Evolutionary conservation across 2,113 vertebrate species (phyloP).

Genomic region (Tragulus kanchil): DNA sequence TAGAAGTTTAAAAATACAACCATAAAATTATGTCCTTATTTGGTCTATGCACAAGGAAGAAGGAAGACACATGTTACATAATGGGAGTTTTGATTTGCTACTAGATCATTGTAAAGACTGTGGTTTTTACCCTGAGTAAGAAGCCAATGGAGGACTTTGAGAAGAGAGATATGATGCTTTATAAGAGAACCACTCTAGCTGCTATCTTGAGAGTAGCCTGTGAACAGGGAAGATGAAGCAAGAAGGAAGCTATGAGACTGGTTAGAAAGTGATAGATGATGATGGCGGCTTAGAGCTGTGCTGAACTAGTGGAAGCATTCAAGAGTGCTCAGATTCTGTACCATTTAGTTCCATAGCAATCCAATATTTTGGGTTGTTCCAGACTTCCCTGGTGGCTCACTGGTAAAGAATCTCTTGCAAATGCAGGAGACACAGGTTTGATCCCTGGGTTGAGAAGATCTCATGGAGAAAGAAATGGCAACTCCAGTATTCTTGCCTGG

Average conservation of each 20-base stretch:
- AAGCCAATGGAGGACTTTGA: neutral
- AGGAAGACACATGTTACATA: neutral
- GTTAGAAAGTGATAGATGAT: too few relatives aligned
- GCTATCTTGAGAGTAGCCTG: neutral
- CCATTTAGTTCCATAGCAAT: neutral
- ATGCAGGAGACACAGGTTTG: neutral
- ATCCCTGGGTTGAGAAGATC: neutral
- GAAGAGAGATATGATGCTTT: neutral
- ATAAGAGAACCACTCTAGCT: too few relatives aligned
- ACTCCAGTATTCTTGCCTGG: neutral
- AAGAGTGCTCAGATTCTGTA: neutral
- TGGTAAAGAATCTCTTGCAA: neutral
- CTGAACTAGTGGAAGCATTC: too few relatives aligned
- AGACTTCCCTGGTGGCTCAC: neutral
- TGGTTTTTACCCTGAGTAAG: neutral
- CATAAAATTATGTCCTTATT: neutral
- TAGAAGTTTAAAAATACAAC: neutral
- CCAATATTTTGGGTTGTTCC: neutral
- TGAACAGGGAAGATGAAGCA: accelerated
- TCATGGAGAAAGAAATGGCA: neutral
- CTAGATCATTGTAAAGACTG: neutral
- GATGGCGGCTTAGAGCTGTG: neutral
- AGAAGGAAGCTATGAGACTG: too few relatives aligned
- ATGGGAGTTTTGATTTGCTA: neutral
- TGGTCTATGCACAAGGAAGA: neutral